A percentile compares a stretch with the other conserved stretches of the same genome.
Evolutionary conservation across 2,113 vertebrate genomes (phyloP).

Genomic region (human): DNA sequence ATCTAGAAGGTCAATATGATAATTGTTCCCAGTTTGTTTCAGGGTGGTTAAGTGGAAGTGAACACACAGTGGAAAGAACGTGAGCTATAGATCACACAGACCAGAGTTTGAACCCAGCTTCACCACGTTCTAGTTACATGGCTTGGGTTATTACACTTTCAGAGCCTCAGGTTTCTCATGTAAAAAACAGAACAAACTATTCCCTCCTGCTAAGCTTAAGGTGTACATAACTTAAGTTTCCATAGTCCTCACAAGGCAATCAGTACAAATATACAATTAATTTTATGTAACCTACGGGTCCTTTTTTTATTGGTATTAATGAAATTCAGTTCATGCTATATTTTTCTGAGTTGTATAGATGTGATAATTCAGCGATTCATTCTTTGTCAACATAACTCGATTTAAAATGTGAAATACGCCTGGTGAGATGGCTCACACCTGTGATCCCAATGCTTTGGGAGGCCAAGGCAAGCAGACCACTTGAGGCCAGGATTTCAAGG

Average conservation of each 20-base stretch:
- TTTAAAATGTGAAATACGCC: background rate
- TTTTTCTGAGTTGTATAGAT: background rate
- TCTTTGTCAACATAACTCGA: background rate
- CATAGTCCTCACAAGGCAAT: background rate
- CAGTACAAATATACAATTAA: background rate
- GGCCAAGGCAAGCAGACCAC: no score
- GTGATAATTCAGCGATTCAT: background rate
- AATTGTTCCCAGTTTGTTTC: background rate
- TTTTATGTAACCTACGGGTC: background rate
- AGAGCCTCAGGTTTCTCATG: background rate
- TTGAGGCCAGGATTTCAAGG: no score
- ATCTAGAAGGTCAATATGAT: background rate
- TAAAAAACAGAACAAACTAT: background rate
- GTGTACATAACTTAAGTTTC: background rate
- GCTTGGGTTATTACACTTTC: background rate
- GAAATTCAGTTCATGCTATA: background rate
- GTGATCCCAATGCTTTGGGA: no score
- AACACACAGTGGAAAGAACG: background rate
- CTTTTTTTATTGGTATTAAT: background rate
- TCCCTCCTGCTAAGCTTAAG: background rate
- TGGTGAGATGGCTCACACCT: no score
- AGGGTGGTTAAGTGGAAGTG: background rate
- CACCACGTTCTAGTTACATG: background rate
- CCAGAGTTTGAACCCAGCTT: background rate
- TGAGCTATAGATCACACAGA: background rate